Conservation (phyloP, 1,140 invertebrate species). For the Drosophila willistoni region DNA sequence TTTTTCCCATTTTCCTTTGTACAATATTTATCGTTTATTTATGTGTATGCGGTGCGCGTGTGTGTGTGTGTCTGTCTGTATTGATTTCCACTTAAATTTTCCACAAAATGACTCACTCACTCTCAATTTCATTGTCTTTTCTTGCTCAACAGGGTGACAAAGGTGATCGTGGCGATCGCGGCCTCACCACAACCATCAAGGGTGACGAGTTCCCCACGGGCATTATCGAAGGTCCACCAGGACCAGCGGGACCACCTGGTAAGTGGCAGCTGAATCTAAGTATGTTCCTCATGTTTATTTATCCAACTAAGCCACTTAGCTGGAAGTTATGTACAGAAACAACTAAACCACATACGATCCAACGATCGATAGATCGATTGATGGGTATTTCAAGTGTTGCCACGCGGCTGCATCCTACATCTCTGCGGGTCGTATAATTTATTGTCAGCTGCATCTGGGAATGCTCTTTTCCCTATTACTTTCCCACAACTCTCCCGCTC, state of each 20-base stretch:
- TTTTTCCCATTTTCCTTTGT: constrained; percentile 65
- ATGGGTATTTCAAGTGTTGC: constrained; percentile 71
- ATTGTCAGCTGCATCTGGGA: constrained; percentile 55
- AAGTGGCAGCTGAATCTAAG: constrained; percentile 69
- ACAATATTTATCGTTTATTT: constrained; percentile 79
- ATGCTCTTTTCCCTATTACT: constrained; percentile 24
- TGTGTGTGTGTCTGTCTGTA: constrained; percentile 32
- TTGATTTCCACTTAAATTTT: constrained; percentile 66
- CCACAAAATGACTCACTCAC: constrained; percentile 66
- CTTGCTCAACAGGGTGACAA: constrained; percentile 89
- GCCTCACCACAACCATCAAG: constrained; percentile 93
- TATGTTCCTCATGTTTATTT: constrained; percentile 23
- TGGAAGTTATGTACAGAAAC: constrained; percentile 21
- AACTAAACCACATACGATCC: constrained; percentile 35
- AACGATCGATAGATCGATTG: constrained; percentile 31
- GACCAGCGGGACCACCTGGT: constrained; percentile 95
- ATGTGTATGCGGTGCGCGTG: constrained; percentile 57
- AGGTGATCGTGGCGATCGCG: constrained; percentile 95
- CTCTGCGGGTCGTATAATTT: constrained; percentile 71
- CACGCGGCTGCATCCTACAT: constrained; percentile 46
- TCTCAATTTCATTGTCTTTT: constrained; percentile 18
- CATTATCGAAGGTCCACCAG: constrained; percentile 96
- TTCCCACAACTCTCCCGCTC: not conserved
- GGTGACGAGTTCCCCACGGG: constrained; percentile 95
- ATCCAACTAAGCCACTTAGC: constrained; percentile 62